Evolutionary conservation across 2,888 invertebrate genomes (phyloP), one percentile per base, ranked within the genome.

Genomic region (Ecliptopera silaceata): DNA sequence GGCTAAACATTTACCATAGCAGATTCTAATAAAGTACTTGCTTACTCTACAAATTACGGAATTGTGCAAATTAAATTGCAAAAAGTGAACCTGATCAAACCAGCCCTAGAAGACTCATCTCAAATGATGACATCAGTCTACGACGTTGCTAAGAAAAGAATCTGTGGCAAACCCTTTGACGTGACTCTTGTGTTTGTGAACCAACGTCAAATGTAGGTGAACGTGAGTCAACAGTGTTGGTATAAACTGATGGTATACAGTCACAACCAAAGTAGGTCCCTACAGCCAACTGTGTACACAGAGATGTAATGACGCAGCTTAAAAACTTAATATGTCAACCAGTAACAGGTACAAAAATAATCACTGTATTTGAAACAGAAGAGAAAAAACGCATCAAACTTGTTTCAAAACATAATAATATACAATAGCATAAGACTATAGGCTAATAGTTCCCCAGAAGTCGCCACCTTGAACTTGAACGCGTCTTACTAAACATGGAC

Each of bases 381-480:
- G n/a, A n/a, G n/a, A n/a, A n/a, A n/a, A n/a, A n/a, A n/a, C n/a
- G n/a, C n/a, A n/a, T n/a, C n/a, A n/a, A n/a, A n/a, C n/a, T n/a
- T n/a, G n/a, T n/a, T n/a, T n/a, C 20, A 32, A 32, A 3, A 3
- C 12, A 43, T 20, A 48, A 48, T 36, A 54, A 54, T 34, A 56
- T 42, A 45, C 36, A 53, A 61, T 48, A 61, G 52, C 52, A 57
- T 42, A 56, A 50, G 41, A 50, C 50, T 55, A 56, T 58, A n/a
- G n/a, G n/a, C n/a, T n/a, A n/a, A n/a, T n/a, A 56, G 53, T 55
- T 64, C 42, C 53, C 53, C 57, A 63, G 56, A 59, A 67, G 61
- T 49, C 29, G 61, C 74, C 73, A 62, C 88, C 89, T 90, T 90
- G 88, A 90, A 89, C 89, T 88, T 88, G 75, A 76, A 70, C 72